Evolutionary conservation across 2,113 vertebrate genomes (phyloP).

Genomic region (Suncus etruscus): DNA sequence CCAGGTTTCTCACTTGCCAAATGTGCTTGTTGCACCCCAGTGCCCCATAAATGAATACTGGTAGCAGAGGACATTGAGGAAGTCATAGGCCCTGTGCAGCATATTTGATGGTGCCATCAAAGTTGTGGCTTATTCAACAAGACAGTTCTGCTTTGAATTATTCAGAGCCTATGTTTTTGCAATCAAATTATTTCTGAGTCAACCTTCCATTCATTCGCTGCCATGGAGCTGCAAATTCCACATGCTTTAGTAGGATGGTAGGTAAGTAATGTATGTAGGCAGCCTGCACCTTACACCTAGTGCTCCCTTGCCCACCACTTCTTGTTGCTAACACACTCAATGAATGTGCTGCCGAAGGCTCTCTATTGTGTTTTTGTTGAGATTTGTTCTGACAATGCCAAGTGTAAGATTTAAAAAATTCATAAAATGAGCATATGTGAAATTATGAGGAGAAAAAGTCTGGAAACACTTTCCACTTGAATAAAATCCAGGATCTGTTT

Average conservation of each 20-base stretch:
- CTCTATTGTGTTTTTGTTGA: constrained; percentile 1
- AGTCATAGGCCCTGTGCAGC: background rate
- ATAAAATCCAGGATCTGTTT: constrained; percentile 12
- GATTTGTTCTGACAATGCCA: constrained; percentile 32
- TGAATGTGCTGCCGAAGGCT: background rate
- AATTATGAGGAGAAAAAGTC: constrained; percentile 38
- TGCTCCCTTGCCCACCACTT: background rate
- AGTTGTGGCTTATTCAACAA: constrained; percentile 10
- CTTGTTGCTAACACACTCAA: background rate
- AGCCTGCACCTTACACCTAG: background rate
- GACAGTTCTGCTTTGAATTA: constrained; percentile 37
- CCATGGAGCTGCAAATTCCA: background rate
- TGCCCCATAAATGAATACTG: background rate
- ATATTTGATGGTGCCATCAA: constrained; percentile 12
- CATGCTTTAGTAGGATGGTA: background rate
- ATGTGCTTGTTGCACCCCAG: background rate
- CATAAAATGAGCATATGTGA: constrained; percentile 41
- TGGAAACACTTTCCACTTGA: constrained; percentile 57
- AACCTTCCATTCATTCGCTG: background rate
- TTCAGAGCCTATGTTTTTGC: background rate
- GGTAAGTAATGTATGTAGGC: background rate
- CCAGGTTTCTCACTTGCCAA: background rate
- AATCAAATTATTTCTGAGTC: background rate
- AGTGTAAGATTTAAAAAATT: constrained; percentile 46
- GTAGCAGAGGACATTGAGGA: constrained; percentile 32